Evolutionary conservation across 2,888 invertebrate genomes (phyloP), one percentile per base, ranked within the genome.

Genomic region (Yponomeuta malinellus): DNA sequence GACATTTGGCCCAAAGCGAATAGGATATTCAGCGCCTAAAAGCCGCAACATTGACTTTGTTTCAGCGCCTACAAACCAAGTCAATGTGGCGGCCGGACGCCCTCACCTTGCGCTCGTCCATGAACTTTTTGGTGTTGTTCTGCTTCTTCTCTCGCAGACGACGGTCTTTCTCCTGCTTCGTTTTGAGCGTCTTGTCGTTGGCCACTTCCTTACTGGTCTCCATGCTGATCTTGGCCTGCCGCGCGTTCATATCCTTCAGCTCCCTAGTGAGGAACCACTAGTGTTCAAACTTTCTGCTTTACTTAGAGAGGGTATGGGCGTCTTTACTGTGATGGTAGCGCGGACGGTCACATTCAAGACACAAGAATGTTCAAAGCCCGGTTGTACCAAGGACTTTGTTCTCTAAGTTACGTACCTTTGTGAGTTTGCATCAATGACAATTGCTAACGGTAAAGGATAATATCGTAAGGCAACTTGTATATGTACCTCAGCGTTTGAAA

Each of bases 61-160:
- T 43, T 68, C 31, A 9, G 5, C 48, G 68, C 37, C 3, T 5
- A 1, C 0, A 33, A 33, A 4, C 33, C 33, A 33, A 33, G 33
- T 33, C 33, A 15, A 43, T 15, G 43, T 10, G 0, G 64, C 1
- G 31, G 29, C 8, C n/a, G 29, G 4, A 9, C 10, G 29, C 10
- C 12, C 23, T 52, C 31, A 95, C 95, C 93, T 96, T 97, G 72
- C 98, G 94, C 87, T 99, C 99, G 77, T 99, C 99, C 93, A 98
- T 96, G 83, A 99, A 99, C 81, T 97, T 97, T 88, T 99, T 99
- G 71, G 98, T 98, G 85, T 99, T 99, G 85, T 98, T 99, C 83
- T 98, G 98, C 80, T 98, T 98, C 87, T 99, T 98, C 88, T 99
- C 98, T 48, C 97, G 93, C 72, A 98, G 93, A 67, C 98, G 94